A percentile compares a stretch with the other conserved stretches of the same genome.
Evolutionary conservation across 2,797 vertebrate species (phyloP).

Genomic region (Pterois miles): DNA sequence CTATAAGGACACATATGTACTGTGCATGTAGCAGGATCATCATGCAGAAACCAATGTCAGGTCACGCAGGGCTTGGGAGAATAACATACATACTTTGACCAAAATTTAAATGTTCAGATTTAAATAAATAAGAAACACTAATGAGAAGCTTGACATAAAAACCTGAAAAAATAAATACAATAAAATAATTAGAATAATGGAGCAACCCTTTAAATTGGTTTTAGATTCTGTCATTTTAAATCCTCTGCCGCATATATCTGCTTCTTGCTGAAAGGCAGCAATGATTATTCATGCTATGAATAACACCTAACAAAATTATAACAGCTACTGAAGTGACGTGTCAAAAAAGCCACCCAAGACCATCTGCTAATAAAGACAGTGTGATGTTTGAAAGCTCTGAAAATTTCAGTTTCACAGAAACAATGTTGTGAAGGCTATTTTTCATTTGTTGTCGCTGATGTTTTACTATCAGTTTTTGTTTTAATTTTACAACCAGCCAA

Average conservation of each 20-base stretch:
- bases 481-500: neutral
- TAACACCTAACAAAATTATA: neutral
- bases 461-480: neutral
- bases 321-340: neutral
- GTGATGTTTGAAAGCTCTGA: neutral
- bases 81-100: too few relatives aligned
- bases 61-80: rapidly evolving
- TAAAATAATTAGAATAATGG: too few relatives aligned
- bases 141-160: too few relatives aligned
- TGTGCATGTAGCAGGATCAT: too few relatives aligned
- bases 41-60: too few relatives aligned
- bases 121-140: too few relatives aligned
- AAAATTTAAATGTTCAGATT: too few relatives aligned
- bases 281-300: neutral
- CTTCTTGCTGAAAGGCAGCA: neutral
- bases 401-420: neutral
- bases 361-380: neutral
- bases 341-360: neutral
- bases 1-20: too few relatives aligned
- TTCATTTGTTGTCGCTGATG: neutral
- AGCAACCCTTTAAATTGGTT: rapidly evolving
- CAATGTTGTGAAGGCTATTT: neutral
- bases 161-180: too few relatives aligned
- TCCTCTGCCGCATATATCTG: neutral
- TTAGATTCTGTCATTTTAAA: neutral